These are phyloP conservation scores for Notothenia coriiceps DNA, from an alignment of 2,113 vertebrate genomes.

Conservation along the genomic window DNA sequence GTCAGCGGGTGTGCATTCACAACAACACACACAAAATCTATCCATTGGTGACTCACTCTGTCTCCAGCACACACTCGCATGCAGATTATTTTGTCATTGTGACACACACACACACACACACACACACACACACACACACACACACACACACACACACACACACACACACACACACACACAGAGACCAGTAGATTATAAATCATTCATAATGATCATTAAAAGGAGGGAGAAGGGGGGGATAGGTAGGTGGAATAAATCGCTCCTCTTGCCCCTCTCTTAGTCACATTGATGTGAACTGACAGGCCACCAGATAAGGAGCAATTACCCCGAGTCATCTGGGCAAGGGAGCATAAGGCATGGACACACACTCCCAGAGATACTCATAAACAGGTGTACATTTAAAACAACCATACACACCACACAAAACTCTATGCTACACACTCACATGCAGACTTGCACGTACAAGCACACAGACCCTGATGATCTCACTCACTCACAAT, in stretches of 20 bases:
- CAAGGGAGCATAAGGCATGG: conserved; percentile 48
- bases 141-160: too few species aligned
- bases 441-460: conserved; percentile 25
- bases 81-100: not conserved
- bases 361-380: conserved; percentile 14
- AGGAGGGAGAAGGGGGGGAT: conserved; percentile 40
- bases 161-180: too few species aligned
- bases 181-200: conserved; percentile 71
- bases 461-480: conserved; percentile 43
- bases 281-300: conserved; percentile 75
- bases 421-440: not conserved
- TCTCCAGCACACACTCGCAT: conserved; percentile 19
- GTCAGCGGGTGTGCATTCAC: conserved; percentile 36
- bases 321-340: conserved; percentile 70
- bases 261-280: conserved; percentile 33
- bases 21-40: conserved; percentile 8
- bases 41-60: conserved; percentile 40
- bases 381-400: not conserved
- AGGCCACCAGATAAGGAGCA: conserved; percentile 74
- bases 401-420: conserved; percentile 1
- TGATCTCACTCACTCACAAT: conserved; percentile 40
- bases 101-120: not conserved
- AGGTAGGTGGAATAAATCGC: conserved; percentile 65
- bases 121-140: not conserved
- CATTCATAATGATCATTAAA: conserved; percentile 79